These are phyloP conservation scores for Eledone cirrhosa DNA, from an alignment of 2,888 invertebrate species.

Conservation along the genomic window DNA sequence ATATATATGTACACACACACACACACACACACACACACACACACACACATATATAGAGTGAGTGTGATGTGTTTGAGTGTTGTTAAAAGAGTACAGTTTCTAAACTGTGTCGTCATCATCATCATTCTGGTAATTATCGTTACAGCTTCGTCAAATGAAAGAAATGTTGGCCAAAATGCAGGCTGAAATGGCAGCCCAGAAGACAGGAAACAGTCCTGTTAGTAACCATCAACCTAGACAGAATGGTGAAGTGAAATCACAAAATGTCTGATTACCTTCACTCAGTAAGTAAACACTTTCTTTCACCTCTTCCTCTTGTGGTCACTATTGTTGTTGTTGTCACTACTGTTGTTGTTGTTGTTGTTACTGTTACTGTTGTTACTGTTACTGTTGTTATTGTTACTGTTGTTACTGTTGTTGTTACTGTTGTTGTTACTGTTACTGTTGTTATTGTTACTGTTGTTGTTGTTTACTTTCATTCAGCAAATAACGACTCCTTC, in stretches of 20 bases:
- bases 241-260: conserved; percentile 56
- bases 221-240: conserved; percentile 40
- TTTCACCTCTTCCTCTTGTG: background rate
- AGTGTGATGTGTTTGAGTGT: too few relatives aligned
- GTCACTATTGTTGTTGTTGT: background rate
- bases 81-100: too few relatives aligned
- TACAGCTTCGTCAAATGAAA: conserved; percentile 93
- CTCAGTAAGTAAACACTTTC: background rate
- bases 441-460: too few relatives aligned
- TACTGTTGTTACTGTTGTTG: background rate
- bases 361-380: background rate
- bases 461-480: too few relatives aligned
- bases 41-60: too few relatives aligned
- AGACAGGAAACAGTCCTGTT: conserved; percentile 29
- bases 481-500: too few relatives aligned
- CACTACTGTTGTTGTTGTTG: background rate
- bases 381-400: conserved; percentile 1
- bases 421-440: background rate
- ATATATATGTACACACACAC: too few relatives aligned
- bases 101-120: background rate
- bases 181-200: conserved; percentile 77
- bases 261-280: conserved; percentile 44
- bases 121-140: too few relatives aligned
- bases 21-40: too few relatives aligned
- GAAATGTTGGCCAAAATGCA: conserved; percentile 98